Base-by-base conservation (phyloP, 92 coral and sea anemone genomes). In the Heteractis magnifica region DNA sequence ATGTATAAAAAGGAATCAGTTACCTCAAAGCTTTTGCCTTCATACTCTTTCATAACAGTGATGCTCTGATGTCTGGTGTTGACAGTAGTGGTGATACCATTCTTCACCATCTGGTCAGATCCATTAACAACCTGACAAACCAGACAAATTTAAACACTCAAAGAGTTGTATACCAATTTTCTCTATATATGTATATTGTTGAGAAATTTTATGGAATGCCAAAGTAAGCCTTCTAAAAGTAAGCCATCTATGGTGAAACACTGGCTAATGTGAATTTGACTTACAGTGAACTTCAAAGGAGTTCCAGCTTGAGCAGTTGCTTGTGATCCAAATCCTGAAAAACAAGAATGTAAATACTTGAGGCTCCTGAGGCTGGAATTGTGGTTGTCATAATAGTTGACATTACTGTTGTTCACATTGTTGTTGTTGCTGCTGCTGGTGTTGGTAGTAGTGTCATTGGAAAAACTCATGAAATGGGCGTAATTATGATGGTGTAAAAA, bases 41-140 rank as follows among this genome's bases (percentile, higher is more conserved):
- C 97, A 82, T 97, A 97, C n/a, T 87, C 91, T 50, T 88, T 78
- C 99, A 97, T 97, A 73, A 97, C 92, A 16, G 99, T 97, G 19
- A 97, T 97, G 72, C 99, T 88, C 82, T 97, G 99, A 83, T 97
- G 97, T 49, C 94, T 92, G 48, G 90, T 92, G 78, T 88, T 94
- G 77, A 97, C 93, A 64, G 79, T 92, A 51, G 92, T 83, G 12
- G 87, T 78, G 49, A 94, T 82, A 5, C 99, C 99, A 94, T 89
- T 97, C 81, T 97, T 97, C 8, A 94, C 94, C 95, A 97, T 81
- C 55, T 91, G 83, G 79, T 97, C 99, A 68, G 90, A 83, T 4
- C 96, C 91, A 60, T 56, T 80, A 59, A 94, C 96, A 64, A 90
- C 91, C 98, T 95, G 65, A 59, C 65, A 59, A 59, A 13, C 5